Evolutionary conservation across 1,140 invertebrate species (phyloP).

Genomic region (Coenobita brevimanus): DNA sequence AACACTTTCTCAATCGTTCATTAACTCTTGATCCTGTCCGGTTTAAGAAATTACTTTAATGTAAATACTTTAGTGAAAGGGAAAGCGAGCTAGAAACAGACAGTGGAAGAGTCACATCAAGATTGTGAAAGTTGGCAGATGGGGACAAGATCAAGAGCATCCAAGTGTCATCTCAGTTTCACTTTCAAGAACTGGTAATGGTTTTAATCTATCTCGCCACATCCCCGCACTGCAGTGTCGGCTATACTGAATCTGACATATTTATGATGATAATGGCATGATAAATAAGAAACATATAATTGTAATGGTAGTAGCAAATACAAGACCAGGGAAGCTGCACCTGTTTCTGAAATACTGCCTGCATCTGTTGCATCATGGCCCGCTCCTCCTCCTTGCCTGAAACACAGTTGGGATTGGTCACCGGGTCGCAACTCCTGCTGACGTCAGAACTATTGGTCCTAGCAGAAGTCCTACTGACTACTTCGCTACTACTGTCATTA

Average conservation of each 20-base stretch:
- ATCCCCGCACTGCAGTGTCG: slow-evolving; percentile 52
- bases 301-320: slow-evolving; percentile 47
- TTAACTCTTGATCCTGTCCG: slow-evolving; percentile 35
- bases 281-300: slow-evolving; percentile 19
- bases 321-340: slow-evolving; percentile 76
- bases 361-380: slow-evolving; percentile 96
- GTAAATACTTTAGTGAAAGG: slow-evolving; percentile 2
- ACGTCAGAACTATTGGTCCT: background rate
- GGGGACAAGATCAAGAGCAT: slow-evolving; percentile 34
- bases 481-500: too few relatives aligned
- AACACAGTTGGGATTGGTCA: slow-evolving; percentile 72
- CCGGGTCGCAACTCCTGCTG: slow-evolving; percentile 24
- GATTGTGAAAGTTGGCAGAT: background rate
- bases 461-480: too few relatives aligned
- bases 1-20: background rate
- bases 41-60: slow-evolving; percentile 23
- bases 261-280: slow-evolving; percentile 9
- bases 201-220: background rate
- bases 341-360: slow-evolving; percentile 96
- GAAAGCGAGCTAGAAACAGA: background rate
- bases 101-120: background rate
- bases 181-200: background rate
- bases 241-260: slow-evolving; percentile 34
- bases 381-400: slow-evolving; percentile 95
- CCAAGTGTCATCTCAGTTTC: too few relatives aligned